These are phyloP conservation scores for Sinocyclocheilus grahami DNA, from an alignment of 2,113 vertebrate genomes.

Conservation along the genomic window DNA sequence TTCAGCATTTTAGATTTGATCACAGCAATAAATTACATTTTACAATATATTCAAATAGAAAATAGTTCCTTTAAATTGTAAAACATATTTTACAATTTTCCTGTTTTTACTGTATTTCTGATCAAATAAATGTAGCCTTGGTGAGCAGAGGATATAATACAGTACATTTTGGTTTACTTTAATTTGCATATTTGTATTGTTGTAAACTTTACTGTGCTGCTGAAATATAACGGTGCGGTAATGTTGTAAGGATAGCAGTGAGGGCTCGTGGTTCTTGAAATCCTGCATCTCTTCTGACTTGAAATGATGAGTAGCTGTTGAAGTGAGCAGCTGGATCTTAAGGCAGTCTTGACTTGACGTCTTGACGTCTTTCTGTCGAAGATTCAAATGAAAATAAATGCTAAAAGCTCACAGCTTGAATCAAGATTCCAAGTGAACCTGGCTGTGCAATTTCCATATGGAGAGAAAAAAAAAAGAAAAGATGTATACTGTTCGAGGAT, in stretches of 20 bases:
- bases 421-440: conserved; percentile 49
- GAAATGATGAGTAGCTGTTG: neutral
- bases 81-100: too few species aligned
- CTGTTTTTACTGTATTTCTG: too few species aligned
- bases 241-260: neutral
- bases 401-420: neutral
- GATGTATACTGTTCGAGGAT: conserved; percentile 63
- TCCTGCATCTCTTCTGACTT: neutral
- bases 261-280: neutral
- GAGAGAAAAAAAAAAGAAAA: conserved; percentile 30
- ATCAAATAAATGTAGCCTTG: too few species aligned
- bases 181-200: too few species aligned
- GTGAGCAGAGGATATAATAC: too few species aligned
- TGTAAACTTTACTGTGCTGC: neutral
- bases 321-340: neutral
- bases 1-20: too few species aligned
- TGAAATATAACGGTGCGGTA: neutral
- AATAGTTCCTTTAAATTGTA: too few species aligned
- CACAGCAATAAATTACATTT: too few species aligned
- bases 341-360: neutral
- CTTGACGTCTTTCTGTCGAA: neutral
- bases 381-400: neutral
- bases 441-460: conserved; percentile 50
- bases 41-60: too few species aligned
- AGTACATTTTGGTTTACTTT: too few species aligned